A percentile compares a stretch with the other conserved stretches of the same genome.
These are phyloP conservation scores for Morpho deidamia DNA, from an alignment of 2,888 invertebrate species.

Conservation along the genomic window DNA sequence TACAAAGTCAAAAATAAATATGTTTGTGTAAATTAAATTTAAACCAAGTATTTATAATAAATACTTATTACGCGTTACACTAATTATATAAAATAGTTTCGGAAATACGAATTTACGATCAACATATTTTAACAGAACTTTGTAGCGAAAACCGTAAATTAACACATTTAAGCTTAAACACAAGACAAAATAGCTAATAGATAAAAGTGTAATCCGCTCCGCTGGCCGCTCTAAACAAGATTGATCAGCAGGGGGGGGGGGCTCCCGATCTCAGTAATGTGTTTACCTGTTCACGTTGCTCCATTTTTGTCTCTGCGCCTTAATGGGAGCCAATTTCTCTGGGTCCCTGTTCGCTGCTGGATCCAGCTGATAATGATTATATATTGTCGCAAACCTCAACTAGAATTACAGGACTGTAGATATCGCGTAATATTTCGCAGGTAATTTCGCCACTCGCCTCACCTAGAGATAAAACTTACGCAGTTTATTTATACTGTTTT, in stretches of 20 bases:
- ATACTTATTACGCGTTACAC: too few relatives aligned
- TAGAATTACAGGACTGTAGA: slow-evolving; percentile 20
- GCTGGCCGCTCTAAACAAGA: slow-evolving; percentile 39
- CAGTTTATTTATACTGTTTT: too few relatives aligned
- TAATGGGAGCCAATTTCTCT: slow-evolving; percentile 48
- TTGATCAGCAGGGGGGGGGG: slow-evolving; percentile 41
- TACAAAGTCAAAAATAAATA: too few relatives aligned
- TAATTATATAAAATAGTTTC: too few relatives aligned
- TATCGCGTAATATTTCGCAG: too few relatives aligned
- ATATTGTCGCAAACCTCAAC: slow-evolving; percentile 31
- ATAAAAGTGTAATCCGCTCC: slow-evolving; percentile 17
- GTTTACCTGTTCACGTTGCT: slow-evolving; percentile 59
- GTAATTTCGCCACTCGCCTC: too few relatives aligned
- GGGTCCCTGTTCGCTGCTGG: slow-evolving; percentile 39
- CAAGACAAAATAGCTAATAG: background rate
- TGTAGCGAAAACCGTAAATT: background rate
- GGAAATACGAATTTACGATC: too few relatives aligned
- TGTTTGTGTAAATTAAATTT: too few relatives aligned
- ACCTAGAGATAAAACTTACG: too few relatives aligned
- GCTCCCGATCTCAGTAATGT: slow-evolving; percentile 62
- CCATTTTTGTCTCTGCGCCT: slow-evolving; percentile 46
- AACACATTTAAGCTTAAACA: background rate
- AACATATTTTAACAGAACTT: too few relatives aligned
- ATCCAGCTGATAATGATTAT: slow-evolving; percentile 53
- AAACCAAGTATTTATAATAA: too few relatives aligned